Base-by-base conservation (phyloP, 2,888 invertebrate genomes). In the Thecophora atra region DNA sequence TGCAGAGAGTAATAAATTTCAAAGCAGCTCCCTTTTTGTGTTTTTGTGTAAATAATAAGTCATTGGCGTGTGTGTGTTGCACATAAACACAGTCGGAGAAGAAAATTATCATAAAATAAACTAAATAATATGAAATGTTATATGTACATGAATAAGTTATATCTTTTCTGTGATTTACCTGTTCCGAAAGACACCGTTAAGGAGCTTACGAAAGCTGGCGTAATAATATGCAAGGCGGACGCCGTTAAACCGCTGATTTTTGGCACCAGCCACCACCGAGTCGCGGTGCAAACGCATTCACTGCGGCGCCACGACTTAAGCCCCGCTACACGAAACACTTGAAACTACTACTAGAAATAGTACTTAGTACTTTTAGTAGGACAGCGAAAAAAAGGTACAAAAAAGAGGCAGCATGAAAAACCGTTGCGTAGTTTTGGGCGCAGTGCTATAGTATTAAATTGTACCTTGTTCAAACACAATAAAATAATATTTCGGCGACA, bases 1-100 rank as follows among this genome's bases (percentile, higher is more conserved):
- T 54, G 54, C 54, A 21, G 54, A 54, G n/a, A 24, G 24, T 21
- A 24, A 54, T 54, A 54, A 54, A 54, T 54, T 47, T 47, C n/a
- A 4, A 11, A 47, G 47, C 17, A 5, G 13, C 24, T 54, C 54
- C 19, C n/a, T 21, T 24, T 54, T 24, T 54, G 13, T n/a, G n/a
- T 11, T 21, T n/a, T 5, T n/a, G n/a, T n/a, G n/a, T 5, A 21
- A 54, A 54, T 54, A 54, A 54, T 54, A 54, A 54, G 6, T 54
- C 54, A 21, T 21, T 54, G 0, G 37, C 11, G 37, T 37, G 37
- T 37, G 37, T 37, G 37, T 2, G 6, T 37, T 37, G 37, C 37
- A 37, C 1, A 37, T n/a, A n/a, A n/a, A n/a, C 44, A 47, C 1
- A n/a, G n/a, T 47, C n/a, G 15, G 47, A n/a, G 47, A 17, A 5